Evolutionary conservation across 2,888 invertebrate genomes (phyloP).

Genomic region (Clusia tigrina): DNA sequence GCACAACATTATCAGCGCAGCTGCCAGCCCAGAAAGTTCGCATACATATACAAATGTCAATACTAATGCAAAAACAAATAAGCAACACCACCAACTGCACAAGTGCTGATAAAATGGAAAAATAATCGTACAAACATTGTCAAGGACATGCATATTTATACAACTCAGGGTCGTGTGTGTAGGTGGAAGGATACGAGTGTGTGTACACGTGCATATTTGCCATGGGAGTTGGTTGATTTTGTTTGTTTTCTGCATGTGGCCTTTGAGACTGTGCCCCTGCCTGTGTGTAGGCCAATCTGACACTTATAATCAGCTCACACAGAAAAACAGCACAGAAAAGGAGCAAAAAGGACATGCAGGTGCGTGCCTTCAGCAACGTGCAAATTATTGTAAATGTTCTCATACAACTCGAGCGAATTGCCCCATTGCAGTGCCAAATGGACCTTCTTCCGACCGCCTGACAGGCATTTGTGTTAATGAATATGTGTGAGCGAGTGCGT

Average conservation of each 20-base stretch:
- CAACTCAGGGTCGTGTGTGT: constrained; percentile 13
- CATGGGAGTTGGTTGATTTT: background rate
- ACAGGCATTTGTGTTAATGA: constrained; percentile 14
- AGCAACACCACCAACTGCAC: constrained; percentile 44
- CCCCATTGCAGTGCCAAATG: no score
- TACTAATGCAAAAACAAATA: background rate
- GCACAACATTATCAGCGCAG: no score
- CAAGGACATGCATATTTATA: constrained; percentile 48
- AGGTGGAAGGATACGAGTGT: background rate
- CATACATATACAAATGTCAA: no score
- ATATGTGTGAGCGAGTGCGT: constrained; percentile 11
- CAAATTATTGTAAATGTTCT: background rate
- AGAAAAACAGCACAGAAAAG: background rate
- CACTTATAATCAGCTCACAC: background rate
- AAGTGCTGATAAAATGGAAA: constrained; percentile 51
- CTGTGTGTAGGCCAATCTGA: background rate
- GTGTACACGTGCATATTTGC: constrained; percentile 8
- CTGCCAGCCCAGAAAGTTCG: no score
- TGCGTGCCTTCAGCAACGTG: background rate
- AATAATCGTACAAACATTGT: constrained; percentile 54
- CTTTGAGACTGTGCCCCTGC: background rate
- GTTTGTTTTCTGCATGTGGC: background rate
- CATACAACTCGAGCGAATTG: no score
- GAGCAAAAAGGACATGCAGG: background rate
- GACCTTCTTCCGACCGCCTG: constrained; percentile 30